These are phyloP conservation scores for Xerus rutilus DNA, from an alignment of 2,797 vertebrate genomes.

Conservation along the genomic window DNA sequence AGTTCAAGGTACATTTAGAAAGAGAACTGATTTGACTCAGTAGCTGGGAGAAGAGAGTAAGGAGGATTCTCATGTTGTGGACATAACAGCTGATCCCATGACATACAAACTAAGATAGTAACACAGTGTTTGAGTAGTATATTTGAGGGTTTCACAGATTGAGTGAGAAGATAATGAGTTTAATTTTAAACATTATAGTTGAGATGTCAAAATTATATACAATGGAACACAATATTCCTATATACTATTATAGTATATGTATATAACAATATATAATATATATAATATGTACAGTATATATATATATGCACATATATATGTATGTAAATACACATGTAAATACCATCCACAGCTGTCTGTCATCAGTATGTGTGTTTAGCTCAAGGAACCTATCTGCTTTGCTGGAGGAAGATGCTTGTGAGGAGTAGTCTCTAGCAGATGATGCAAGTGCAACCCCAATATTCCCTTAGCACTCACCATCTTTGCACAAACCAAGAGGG, in stretches of 20 bases:
- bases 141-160: not conserved
- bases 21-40: not conserved
- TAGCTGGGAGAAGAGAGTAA: not conserved
- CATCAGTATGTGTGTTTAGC: not conserved
- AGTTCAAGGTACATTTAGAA: not conserved
- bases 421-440: not conserved
- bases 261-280: not conserved
- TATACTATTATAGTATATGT: not conserved
- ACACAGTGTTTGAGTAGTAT: not conserved
- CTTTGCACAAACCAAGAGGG: not conserved
- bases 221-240: not conserved
- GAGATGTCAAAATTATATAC: not conserved
- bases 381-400: not conserved
- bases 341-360: too few relatives aligned
- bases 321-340: not conserved
- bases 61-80: not conserved
- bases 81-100: not conserved
- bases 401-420: not conserved
- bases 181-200: not conserved
- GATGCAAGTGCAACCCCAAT: rapidly evolving
- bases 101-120: not conserved
- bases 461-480: not conserved
- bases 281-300: not conserved
- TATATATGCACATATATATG: not conserved
- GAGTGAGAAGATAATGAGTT: not conserved